Conservation (phyloP, 2,113 vertebrate species). For the Litocranius walleri region DNA sequence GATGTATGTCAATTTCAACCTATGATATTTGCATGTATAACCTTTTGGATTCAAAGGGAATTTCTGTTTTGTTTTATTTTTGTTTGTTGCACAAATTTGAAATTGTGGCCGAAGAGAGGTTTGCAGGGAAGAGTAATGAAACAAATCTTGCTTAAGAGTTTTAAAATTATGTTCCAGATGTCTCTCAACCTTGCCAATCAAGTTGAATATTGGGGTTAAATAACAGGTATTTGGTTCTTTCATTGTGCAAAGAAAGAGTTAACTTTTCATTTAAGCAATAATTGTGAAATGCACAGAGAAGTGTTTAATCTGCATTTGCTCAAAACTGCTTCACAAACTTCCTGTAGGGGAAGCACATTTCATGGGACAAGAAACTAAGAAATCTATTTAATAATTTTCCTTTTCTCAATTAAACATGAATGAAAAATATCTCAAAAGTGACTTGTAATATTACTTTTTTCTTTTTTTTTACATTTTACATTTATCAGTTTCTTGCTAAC, state of each 20-base stretch:
- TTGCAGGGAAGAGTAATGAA: neutral
- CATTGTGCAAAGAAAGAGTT: neutral
- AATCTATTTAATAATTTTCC: neutral
- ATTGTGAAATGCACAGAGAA: conserved; percentile 70
- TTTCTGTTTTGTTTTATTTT: neutral
- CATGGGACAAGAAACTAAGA: neutral
- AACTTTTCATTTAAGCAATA: conserved; percentile 55
- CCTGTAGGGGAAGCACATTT: conserved; percentile 45
- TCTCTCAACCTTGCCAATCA: neutral
- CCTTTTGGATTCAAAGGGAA: neutral
- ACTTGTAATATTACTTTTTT: neutral
- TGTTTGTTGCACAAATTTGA: neutral
- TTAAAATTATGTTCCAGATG: neutral
- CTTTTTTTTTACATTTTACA: neutral
- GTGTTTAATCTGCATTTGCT: conserved; percentile 26
- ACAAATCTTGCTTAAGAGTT: neutral
- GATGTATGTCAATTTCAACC: neutral
- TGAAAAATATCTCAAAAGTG: neutral
- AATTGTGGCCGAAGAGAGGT: neutral
- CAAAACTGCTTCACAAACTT: conserved; percentile 52
- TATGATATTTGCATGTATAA: neutral
- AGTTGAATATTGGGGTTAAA: neutral
- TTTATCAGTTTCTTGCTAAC: neutral
- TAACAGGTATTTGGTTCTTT: neutral
- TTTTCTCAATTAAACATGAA: neutral